Evolutionary conservation across 2,888 invertebrate genomes (phyloP).

Genomic region (Brachypalpus laphriformis): DNA sequence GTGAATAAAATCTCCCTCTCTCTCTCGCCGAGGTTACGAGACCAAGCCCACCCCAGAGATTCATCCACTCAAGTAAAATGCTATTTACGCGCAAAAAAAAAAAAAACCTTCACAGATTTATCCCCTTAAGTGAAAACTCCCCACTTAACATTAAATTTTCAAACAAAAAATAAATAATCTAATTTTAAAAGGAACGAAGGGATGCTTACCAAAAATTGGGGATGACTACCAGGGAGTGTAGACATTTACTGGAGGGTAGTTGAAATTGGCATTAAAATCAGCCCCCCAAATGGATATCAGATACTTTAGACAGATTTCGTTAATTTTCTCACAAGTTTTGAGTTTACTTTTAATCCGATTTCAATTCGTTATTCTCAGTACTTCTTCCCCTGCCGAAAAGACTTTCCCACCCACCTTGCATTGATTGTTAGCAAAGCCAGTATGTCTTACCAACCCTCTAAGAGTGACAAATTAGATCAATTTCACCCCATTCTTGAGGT

Average conservation of each 20-base stretch:
- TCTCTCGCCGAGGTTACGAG: no score
- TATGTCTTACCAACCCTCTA: not conserved
- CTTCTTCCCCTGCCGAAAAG: not conserved
- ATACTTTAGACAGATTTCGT: slow-evolving; percentile 38
- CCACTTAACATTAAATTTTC: slow-evolving; percentile 61
- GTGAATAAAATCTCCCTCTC: not conserved
- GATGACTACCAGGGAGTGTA: slow-evolving; percentile 2
- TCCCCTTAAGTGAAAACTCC: slow-evolving; percentile 50
- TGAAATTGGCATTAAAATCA: slow-evolving; percentile 49
- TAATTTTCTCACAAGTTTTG: slow-evolving; percentile 51
- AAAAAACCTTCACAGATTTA: not conserved
- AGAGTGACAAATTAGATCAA: slow-evolving; percentile 33
- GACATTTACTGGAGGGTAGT: not conserved
- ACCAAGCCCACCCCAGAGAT: not conserved
- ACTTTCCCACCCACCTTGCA: not conserved
- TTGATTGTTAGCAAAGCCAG: slow-evolving; percentile 8
- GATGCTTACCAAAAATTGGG: not conserved
- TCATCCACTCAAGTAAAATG: slow-evolving; percentile 3
- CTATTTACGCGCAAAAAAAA: not conserved
- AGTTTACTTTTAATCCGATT: slow-evolving; percentile 44
- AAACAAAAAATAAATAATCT: slow-evolving; percentile 39
- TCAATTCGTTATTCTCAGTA: not conserved
- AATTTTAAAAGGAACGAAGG: slow-evolving; percentile 20
- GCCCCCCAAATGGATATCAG: slow-evolving; percentile 1
- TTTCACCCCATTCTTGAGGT: slow-evolving; percentile 51